Base-by-base conservation (phyloP, 2,888 invertebrate genomes). In the Helicoverpa assulta region DNA sequence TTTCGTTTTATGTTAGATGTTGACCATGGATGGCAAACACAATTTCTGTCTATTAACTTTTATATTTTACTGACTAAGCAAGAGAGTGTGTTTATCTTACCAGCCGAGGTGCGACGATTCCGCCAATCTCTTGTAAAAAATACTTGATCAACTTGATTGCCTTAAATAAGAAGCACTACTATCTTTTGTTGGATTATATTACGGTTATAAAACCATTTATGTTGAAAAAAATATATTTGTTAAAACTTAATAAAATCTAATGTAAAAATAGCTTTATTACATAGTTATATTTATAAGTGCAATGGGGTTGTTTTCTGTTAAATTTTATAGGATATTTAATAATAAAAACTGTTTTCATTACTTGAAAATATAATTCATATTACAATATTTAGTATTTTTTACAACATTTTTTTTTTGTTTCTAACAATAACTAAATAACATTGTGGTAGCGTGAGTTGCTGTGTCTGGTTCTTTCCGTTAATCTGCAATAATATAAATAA, bases 271-370 rank as follows among this genome's bases (percentile, higher is more conserved):
- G 5, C 43, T 59, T 60, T 71, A 60, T 40, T 54, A 54, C 6
- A 19, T 47, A 47, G 43, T 14, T 14, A 37, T 10, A 40, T 40
- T 14, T 40, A 37, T 67, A 73, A 61, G 64, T 58, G 66, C 63
- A 69, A 61, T 61, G 33, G 57, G 60, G 53, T 69, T 80, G 81
- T 73, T 73, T 67, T 79, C 55, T 77, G 81, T 76, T 76, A 68
- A 64, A 54, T 43, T 40, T 69, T 54, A 64, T 18, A 73, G n/a
- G 59, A 26, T 56, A 59, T n/a, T 26, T 55, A 55, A 19, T 21
- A 53, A 58, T 29, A 8, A 56, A 62, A 61, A 33, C 26, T 63
- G 60, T 70, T 66, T 63, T 56, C 0, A 52, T 63, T 43, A 64
- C 21, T 43, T 19, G 29, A 67, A 58, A 54, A 72, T 80, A 71